Base-by-base conservation (phyloP, 1,140 invertebrate species). In the Rhysida immarginata region DNA sequence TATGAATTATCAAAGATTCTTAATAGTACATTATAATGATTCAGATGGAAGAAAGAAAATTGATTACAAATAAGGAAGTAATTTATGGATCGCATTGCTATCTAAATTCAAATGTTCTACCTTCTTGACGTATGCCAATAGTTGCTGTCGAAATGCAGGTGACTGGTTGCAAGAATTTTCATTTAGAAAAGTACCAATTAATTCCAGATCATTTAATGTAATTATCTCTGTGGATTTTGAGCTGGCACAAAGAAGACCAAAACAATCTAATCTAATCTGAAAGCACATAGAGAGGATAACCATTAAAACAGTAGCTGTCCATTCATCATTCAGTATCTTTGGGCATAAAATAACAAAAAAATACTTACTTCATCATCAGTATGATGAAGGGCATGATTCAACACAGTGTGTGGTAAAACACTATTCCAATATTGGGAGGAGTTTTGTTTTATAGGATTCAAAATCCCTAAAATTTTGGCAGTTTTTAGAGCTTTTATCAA, bases 161-260 rank as follows among this genome's bases (percentile, higher is more conserved):
- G 77, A 74, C 64, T 85, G 82, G 61, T 78, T 80, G 60, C 80
- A 81, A 20, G 83, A 71, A 71, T 90, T 90, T 61, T 79, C 78
- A 16, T 69, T 65, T 21, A 88, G 64, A 69, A 83, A 88, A 25
- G 66, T 64, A n/a, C 77, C 63, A 27, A 90, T 69, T n/a, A 83
- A 71, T 14, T 78, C 64, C 18, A 89, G 74, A 67, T 91, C 87
- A 50, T 66, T 67, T 2, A 61, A 16, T 1, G 69, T 71, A 56
- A 85, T 78, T 0, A 66, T 41, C 65, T 87, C 81, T 16, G 86
- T 85, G 16, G 77, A 81, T 65, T 83, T 85, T 45, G 79, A 79
- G 14, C 79, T 84, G 62, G 88, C 85, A 55, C 83, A 79, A 14
- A 93, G 64, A 5, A 89, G 68, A 2, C 77, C 76, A 55, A 90